Percentiles rank a stretch among this genome's conserved stretches.
phyloP scores from a whole-genome alignment of 2,113 vertebrate species.

The Hypanus sabinus region DNA sequence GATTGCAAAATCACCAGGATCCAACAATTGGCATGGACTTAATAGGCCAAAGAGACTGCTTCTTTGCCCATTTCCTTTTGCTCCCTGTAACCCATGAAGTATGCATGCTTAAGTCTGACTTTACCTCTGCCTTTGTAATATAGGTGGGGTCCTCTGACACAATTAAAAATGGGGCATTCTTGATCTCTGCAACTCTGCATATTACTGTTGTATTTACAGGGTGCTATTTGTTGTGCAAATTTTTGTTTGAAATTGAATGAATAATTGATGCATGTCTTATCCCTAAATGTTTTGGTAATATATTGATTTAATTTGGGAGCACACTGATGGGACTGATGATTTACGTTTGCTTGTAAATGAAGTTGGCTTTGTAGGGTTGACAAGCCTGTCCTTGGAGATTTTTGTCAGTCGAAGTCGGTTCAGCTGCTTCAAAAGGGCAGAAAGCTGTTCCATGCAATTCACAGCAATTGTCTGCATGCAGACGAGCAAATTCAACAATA shows the following conservation, averaged over 20 bases:
- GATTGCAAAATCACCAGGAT: too few relatives aligned
- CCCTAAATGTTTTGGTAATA: neutral
- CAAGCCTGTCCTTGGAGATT: conserved; percentile 9
- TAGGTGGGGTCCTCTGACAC: too few relatives aligned
- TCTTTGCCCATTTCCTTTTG: too few relatives aligned
- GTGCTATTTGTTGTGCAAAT: neutral
- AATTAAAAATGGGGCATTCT: neutral
- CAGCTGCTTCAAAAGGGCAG: neutral
- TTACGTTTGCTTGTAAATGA: neutral
- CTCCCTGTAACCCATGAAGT: too few relatives aligned
- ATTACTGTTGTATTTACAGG: neutral
- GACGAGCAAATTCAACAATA: neutral
- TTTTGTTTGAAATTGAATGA: neutral
- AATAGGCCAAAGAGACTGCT: too few relatives aligned
- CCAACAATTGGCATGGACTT: too few relatives aligned
- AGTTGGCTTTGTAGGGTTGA: neutral
- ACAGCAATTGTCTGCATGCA: neutral
- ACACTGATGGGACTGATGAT: neutral
- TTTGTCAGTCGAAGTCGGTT: neutral
- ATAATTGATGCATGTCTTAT: neutral
- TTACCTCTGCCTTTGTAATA: neutral
- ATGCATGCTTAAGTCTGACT: neutral
- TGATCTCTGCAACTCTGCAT: neutral
- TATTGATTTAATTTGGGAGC: neutral
- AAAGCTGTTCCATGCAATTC: neutral